A percentile compares a stretch with the other conserved stretches of the same genome.
phyloP scores from a whole-genome alignment of 2,888 invertebrate species.

The Drosophila merina region DNA sequence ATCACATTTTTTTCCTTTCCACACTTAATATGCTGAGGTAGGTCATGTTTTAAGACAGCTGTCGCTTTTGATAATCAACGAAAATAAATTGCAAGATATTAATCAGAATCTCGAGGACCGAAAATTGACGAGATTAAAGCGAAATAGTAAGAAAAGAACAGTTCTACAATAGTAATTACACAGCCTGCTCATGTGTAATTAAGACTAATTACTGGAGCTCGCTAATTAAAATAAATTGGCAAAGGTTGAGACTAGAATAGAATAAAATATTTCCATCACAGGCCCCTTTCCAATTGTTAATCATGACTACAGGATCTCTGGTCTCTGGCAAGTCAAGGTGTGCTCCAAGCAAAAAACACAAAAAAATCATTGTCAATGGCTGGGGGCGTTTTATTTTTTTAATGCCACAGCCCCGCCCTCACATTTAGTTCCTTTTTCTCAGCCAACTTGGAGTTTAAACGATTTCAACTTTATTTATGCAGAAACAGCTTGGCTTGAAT shows the following conservation, averaged over 20 bases:
- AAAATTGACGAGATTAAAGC: slow-evolving; percentile 4
- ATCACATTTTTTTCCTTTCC: slow-evolving; percentile 32
- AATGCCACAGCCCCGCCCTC: slow-evolving; percentile 20
- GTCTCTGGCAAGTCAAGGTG: slow-evolving; percentile 19
- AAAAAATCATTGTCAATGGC: slow-evolving; percentile 5
- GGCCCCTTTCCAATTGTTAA: slow-evolving; percentile 46
- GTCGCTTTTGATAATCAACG: slow-evolving; percentile 30
- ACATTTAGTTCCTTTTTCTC: slow-evolving; percentile 14
- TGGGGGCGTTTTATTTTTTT: not conserved
- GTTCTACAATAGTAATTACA: slow-evolving; percentile 37
- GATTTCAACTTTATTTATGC: slow-evolving; percentile 57
- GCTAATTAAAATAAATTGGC: slow-evolving; percentile 55
- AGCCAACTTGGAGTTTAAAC: slow-evolving; percentile 26
- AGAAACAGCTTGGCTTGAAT: slow-evolving; percentile 21
- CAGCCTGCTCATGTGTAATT: slow-evolving; percentile 42
- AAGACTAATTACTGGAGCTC: slow-evolving; percentile 41
- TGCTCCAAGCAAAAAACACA: slow-evolving; percentile 2
- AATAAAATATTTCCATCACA: slow-evolving; percentile 25
- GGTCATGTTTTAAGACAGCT: slow-evolving; percentile 70
- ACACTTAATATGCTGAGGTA: slow-evolving; percentile 63
- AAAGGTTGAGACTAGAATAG: slow-evolving; percentile 37
- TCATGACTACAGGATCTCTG: slow-evolving; percentile 45
- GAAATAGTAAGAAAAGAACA: slow-evolving; percentile 8
- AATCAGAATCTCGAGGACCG: slow-evolving; percentile 8
- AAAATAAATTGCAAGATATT: not conserved